Evolutionary conservation across 2,113 vertebrate species (phyloP).

Genomic region (Brachyistius frenatus): DNA sequence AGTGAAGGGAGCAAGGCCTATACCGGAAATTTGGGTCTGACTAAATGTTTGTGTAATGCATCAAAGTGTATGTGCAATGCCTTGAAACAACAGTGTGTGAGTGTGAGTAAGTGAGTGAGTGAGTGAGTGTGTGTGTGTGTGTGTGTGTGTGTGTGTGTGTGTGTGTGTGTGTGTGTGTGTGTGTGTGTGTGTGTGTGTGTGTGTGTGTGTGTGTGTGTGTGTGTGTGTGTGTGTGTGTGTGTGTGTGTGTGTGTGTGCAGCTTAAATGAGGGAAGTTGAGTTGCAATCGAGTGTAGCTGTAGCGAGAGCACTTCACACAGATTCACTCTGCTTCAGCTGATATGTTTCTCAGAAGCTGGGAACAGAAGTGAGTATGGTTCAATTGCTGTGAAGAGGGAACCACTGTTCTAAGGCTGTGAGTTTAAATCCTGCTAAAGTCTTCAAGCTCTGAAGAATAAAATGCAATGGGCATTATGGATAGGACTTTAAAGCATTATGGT

Average conservation of each 20-base stretch:
- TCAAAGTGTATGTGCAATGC: not conserved
- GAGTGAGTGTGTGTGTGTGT: too few species aligned
- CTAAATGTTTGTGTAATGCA: not conserved
- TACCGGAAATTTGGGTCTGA: not conserved
- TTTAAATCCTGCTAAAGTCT: not conserved
- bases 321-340: not conserved
- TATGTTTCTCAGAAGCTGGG: not conserved
- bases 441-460: conserved; percentile 8
- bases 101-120: too few species aligned
- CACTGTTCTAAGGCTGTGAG: too few species aligned
- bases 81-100: not conserved
- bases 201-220: too few species aligned
- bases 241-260: not conserved
- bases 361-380: not conserved
- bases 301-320: conserved; percentile 4
- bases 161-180: too few species aligned
- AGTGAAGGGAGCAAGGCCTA: not conserved
- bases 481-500: conserved; percentile 11
- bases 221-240: not conserved
- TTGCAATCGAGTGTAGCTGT: not conserved
- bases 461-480: not conserved
- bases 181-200: too few species aligned
- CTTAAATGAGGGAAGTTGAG: not conserved
- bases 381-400: not conserved
- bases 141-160: not conserved